Conservation (phyloP, 1,140 invertebrate genomes). For the Matsumurasca onukii region DNA sequence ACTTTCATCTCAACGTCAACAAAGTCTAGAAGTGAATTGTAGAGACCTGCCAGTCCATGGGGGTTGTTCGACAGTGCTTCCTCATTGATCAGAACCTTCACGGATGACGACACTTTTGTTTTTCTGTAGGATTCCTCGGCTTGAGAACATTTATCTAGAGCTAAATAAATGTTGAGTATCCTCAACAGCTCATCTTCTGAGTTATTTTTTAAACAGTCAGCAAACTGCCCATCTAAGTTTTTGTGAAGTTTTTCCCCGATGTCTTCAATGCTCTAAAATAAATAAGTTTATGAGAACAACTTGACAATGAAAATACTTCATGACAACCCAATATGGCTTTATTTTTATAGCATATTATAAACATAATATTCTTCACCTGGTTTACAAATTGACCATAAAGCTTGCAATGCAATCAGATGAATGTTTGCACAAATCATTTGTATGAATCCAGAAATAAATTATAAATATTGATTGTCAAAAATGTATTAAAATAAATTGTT, state of each 20-base stretch:
- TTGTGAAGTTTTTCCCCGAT: constrained; percentile 28
- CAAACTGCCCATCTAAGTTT: constrained; percentile 33
- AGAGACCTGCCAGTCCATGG: constrained; percentile 73
- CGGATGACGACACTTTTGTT: constrained; percentile 67
- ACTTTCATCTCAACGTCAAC: constrained; percentile 53
- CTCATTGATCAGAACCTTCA: constrained; percentile 75
- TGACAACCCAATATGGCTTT: too few relatives aligned
- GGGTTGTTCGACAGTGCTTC: constrained; percentile 66
- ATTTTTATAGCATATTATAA: too few relatives aligned
- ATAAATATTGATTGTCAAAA: too few relatives aligned
- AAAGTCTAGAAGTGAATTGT: constrained; percentile 69
- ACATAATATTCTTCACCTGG: too few relatives aligned
- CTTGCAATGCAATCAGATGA: too few relatives aligned
- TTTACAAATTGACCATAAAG: too few relatives aligned
- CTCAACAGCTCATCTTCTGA: constrained; percentile 27
- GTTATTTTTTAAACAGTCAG: constrained; percentile 35
- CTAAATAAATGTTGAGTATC: constrained; percentile 32
- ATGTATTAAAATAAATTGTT: too few relatives aligned
- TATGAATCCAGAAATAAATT: too few relatives aligned
- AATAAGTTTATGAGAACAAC: background rate
- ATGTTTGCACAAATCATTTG: too few relatives aligned
- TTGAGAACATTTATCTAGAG: constrained; percentile 30
- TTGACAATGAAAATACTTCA: too few relatives aligned
- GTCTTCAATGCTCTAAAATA: constrained; percentile 36
- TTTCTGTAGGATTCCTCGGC: constrained; percentile 48